Evolutionary conservation across 1,140 invertebrate genomes (phyloP).

Genomic region (Drosophila chauvacae): DNA sequence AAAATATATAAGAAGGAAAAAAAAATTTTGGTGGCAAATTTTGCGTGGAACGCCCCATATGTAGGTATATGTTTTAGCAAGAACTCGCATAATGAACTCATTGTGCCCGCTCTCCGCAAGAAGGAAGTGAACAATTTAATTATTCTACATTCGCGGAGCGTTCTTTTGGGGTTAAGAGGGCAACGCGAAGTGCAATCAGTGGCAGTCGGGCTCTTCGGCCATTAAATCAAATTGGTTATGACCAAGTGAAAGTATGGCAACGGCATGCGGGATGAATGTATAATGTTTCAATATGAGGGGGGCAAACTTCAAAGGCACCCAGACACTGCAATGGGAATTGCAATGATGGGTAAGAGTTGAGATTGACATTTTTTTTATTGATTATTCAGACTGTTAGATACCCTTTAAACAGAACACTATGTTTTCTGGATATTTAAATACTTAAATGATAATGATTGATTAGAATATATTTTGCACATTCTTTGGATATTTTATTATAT

Average conservation of each 20-base stretch:
- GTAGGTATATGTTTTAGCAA: slow-evolving; percentile 25
- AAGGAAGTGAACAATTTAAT: slow-evolving; percentile 79
- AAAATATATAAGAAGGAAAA: too few relatives aligned
- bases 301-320: slow-evolving; percentile 46
- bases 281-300: slow-evolving; percentile 14
- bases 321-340: slow-evolving; percentile 28
- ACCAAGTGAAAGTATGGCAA: slow-evolving; percentile 65
- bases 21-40: too few relatives aligned
- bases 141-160: slow-evolving; percentile 49
- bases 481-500: too few relatives aligned
- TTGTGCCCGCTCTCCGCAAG: slow-evolving; percentile 48
- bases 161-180: slow-evolving; percentile 68
- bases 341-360: not conserved
- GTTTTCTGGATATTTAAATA: not conserved
- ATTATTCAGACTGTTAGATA: not conserved
- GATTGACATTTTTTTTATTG: too few relatives aligned
- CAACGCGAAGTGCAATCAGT: slow-evolving; percentile 44
- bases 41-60: too few relatives aligned
- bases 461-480: too few relatives aligned
- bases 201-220: slow-evolving; percentile 24
- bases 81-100: slow-evolving; percentile 70
- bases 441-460: too few relatives aligned
- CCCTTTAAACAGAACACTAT: not conserved
- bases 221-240: slow-evolving; percentile 61
- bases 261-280: slow-evolving; percentile 20